Evolutionary conservation across 2,888 invertebrate species (phyloP).

Genomic region (Electrophaes corylata): DNA sequence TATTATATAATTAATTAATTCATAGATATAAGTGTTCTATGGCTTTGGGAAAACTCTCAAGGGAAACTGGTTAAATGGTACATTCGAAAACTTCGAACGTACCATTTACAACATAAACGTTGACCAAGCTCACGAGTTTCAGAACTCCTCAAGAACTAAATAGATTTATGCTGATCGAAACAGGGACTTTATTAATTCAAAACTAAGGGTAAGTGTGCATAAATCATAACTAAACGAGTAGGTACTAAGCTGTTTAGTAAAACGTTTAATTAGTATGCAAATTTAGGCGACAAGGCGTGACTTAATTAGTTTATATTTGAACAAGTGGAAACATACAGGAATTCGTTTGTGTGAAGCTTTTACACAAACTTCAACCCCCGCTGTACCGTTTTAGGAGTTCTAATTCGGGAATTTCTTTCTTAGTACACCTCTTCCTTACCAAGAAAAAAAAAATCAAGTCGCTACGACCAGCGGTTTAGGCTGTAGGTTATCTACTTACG

Average conservation of each 20-base stretch:
- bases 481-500: too few species aligned
- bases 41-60: not conserved
- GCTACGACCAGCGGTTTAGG: too few species aligned
- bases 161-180: constrained; percentile 8
- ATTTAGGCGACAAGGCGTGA: constrained; percentile 3
- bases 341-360: too few species aligned
- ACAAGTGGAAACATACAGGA: too few species aligned
- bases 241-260: constrained; percentile 16
- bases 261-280: constrained; percentile 10
- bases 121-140: not conserved
- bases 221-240: constrained; percentile 6
- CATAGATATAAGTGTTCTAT: too few species aligned
- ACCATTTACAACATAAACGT: not conserved
- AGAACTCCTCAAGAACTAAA: not conserved
- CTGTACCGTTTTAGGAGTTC: too few species aligned
- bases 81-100: not conserved
- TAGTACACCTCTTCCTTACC: too few species aligned
- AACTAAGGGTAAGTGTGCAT: constrained; percentile 9
- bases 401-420: too few species aligned
- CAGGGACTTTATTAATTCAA: constrained; percentile 11
- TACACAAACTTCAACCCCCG: too few species aligned
- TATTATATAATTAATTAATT: too few species aligned
- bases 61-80: not conserved
- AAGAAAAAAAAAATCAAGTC: too few species aligned
- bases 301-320: not conserved